phyloP scores from a whole-genome alignment of 2,797 vertebrate species.

The Anniella stebbinsi region DNA sequence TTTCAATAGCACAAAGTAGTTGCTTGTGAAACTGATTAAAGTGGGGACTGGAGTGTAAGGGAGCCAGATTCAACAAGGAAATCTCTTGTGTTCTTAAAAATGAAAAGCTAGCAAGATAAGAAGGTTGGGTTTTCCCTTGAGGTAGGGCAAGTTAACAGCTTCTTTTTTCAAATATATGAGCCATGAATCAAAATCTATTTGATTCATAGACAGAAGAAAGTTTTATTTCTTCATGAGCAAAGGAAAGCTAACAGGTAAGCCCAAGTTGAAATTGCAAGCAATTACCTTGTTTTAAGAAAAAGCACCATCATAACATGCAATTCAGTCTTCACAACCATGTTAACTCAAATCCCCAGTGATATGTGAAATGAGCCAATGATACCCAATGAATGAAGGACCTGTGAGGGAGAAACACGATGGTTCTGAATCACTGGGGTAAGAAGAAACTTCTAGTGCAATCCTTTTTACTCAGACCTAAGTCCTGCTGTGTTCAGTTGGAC shows the following conservation, averaged over 20 bases:
- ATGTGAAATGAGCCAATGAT: neutral
- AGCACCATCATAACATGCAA: neutral
- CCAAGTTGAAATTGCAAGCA: neutral
- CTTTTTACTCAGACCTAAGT: neutral
- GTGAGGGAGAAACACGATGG: neutral
- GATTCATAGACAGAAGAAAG: constrained; percentile 11
- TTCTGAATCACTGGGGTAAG: neutral
- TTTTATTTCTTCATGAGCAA: constrained; percentile 3
- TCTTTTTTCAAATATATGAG: constrained; percentile 32
- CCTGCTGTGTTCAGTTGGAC: neutral
- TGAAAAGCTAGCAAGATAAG: constrained; percentile 33
- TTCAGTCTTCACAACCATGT: neutral
- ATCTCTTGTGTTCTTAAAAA: constrained; percentile 13
- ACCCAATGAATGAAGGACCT: neutral
- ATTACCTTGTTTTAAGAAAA: neutral
- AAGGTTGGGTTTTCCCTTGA: neutral
- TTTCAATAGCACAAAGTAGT: constrained; percentile 5
- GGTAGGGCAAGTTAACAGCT: neutral
- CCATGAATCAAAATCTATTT: constrained; percentile 1
- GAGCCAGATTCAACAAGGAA: constrained; percentile 42
- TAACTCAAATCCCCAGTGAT: neutral
- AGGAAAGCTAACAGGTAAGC: neutral
- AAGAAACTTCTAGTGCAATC: neutral
- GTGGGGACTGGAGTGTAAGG: neutral
- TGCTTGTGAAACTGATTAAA: constrained; percentile 43